Conservation (phyloP, 2,888 invertebrate species). For the Athripsodes cinereus region DNA sequence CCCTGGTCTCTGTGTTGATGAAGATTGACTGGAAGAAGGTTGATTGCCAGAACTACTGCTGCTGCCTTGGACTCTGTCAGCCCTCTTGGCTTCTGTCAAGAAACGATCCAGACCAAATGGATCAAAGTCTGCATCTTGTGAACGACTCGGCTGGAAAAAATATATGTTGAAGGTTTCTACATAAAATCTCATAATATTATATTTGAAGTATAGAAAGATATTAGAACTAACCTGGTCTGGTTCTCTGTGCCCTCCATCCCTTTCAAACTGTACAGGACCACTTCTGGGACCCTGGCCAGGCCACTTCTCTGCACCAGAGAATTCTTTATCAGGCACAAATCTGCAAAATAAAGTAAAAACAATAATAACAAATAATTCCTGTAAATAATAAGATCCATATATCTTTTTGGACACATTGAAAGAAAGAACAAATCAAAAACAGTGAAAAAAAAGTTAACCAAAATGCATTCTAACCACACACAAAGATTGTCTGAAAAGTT, state of each 20-base stretch:
- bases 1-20: constrained; percentile 7
- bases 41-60: background rate
- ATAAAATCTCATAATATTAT: too few species aligned
- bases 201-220: too few species aligned
- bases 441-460: too few species aligned
- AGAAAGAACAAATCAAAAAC: too few species aligned
- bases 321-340: constrained; percentile 97
- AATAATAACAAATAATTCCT: too few species aligned
- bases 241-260: constrained; percentile 52
- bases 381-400: too few species aligned
- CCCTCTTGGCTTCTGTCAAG: constrained; percentile 93
- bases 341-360: constrained; percentile 40
- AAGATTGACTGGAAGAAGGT: background rate
- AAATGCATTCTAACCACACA: too few species aligned
- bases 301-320: constrained; percentile 79
- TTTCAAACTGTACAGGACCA: constrained; percentile 95
- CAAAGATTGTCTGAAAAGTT: too few species aligned
- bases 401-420: too few species aligned
- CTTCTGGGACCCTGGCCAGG: constrained; percentile 57
- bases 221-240: constrained; percentile 17
- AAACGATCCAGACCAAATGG: constrained; percentile 98
- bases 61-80: constrained; percentile 37
- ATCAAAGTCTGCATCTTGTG: constrained; percentile 60
- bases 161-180: too few species aligned
- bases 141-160: constrained; percentile 8